phyloP scores from a whole-genome alignment of 1,140 invertebrate genomes.

The Drosophila bifasciata region DNA sequence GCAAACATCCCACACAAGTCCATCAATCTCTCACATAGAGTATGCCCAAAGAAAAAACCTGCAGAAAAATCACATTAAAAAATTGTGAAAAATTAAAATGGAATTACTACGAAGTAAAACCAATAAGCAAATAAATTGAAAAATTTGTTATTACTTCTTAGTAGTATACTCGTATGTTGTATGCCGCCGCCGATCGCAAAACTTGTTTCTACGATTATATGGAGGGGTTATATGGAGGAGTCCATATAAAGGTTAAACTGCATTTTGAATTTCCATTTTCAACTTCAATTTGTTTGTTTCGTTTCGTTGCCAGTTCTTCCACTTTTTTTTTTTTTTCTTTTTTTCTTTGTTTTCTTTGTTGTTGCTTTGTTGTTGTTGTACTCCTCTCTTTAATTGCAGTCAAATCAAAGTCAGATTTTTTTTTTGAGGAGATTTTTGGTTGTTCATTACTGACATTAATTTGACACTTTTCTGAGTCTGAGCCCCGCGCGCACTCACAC shows the following conservation, averaged over 20 bases:
- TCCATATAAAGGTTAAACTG: slow-evolving; percentile 72
- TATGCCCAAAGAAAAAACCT: too few species aligned
- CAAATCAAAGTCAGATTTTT: slow-evolving; percentile 48
- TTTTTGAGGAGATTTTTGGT: slow-evolving; percentile 38
- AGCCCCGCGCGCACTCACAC: slow-evolving; percentile 20
- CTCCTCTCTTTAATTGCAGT: slow-evolving; percentile 51
- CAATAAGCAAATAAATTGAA: slow-evolving; percentile 40
- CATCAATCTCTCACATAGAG: too few species aligned
- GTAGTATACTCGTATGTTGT: too few species aligned
- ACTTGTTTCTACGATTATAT: slow-evolving; percentile 40
- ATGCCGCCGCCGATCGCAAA: slow-evolving; percentile 9
- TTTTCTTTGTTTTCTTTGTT: slow-evolving; percentile 45
- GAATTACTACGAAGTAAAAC: slow-evolving; percentile 29
- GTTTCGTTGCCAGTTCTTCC: slow-evolving; percentile 24
- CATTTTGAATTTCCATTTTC: slow-evolving; percentile 50
- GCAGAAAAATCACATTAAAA: too few species aligned
- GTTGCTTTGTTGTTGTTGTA: not conserved
- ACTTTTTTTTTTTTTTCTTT: slow-evolving; percentile 13
- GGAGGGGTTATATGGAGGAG: too few species aligned
- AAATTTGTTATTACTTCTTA: slow-evolving; percentile 46
- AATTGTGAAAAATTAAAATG: slow-evolving; percentile 30
- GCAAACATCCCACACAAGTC: too few species aligned
- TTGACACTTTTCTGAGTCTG: slow-evolving; percentile 69
- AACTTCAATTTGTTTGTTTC: slow-evolving; percentile 24
- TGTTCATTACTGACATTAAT: slow-evolving; percentile 74